Evolutionary conservation across 2,888 invertebrate species (phyloP).

Genomic region (Xanthia icteritia): DNA sequence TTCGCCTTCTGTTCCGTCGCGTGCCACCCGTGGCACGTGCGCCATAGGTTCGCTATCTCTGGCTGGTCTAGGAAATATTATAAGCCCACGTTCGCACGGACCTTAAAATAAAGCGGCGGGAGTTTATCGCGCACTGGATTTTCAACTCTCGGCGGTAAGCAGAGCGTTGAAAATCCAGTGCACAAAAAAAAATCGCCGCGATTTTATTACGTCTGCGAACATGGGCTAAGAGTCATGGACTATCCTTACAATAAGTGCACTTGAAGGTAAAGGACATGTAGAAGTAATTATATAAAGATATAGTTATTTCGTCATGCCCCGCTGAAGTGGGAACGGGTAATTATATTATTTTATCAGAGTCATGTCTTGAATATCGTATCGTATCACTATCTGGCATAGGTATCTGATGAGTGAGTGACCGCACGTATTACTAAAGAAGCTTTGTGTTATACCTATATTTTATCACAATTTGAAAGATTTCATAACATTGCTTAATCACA

Average conservation of each 20-base stretch:
- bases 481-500: background rate
- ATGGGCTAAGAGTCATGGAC: background rate
- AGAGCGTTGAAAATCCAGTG: too few species aligned
- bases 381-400: background rate
- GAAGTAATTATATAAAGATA: background rate
- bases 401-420: background rate
- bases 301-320: background rate
- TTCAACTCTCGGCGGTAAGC: too few species aligned
- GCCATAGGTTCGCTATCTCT: background rate
- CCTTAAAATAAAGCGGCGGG: too few species aligned
- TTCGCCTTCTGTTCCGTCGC: too few species aligned
- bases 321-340: slow-evolving; percentile 1
- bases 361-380: background rate
- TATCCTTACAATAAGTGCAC: slow-evolving; percentile 6
- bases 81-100: background rate
- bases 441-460: background rate
- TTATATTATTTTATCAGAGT: slow-evolving; percentile 18
- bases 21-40: background rate
- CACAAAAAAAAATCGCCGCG: too few species aligned
- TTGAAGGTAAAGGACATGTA: background rate
- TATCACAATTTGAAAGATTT: background rate
- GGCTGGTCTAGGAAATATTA: background rate
- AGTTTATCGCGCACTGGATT: too few species aligned
- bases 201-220: too few species aligned
- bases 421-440: background rate